phyloP scores from a whole-genome alignment of 2,797 vertebrate genomes.

The Aplochiton taeniatus region DNA sequence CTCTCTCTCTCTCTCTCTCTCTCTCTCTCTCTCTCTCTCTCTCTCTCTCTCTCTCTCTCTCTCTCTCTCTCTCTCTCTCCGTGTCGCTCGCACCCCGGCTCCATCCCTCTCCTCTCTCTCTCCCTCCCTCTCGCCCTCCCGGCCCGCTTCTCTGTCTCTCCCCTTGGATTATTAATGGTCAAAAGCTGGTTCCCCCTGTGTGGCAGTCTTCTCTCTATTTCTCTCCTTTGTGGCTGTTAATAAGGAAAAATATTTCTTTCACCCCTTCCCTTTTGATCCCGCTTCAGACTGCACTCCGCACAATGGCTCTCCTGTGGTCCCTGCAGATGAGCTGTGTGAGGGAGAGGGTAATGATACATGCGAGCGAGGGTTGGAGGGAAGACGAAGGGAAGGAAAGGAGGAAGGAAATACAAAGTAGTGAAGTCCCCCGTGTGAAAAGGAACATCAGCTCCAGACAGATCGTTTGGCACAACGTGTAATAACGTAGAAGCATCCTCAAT shows the following conservation, averaged over 20 bases:
- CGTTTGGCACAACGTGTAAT: too few species aligned
- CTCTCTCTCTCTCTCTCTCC: neutral
- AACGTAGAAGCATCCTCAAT: too few species aligned
- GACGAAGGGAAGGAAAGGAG: slow-evolving; percentile 22
- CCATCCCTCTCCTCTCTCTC: slow-evolving; percentile 17
- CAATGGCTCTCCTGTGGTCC: slow-evolving; percentile 70
- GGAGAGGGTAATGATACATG: slow-evolving; percentile 27
- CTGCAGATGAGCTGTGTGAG: slow-evolving; percentile 46
- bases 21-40: neutral
- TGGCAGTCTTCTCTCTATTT: slow-evolving; percentile 46
- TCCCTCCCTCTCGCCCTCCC: slow-evolving; percentile 6
- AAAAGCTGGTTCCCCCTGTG: slow-evolving; percentile 56
- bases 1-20: neutral
- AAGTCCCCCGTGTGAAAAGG: slow-evolving; percentile 45
- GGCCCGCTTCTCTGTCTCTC: slow-evolving; percentile 24
- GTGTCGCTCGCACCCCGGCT: neutral
- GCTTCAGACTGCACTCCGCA: slow-evolving; percentile 60
- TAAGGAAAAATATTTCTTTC: slow-evolving; percentile 70
- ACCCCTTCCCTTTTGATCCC: slow-evolving; percentile 63
- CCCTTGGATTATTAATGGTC: slow-evolving; percentile 57
- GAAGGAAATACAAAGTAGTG: slow-evolving; percentile 36
- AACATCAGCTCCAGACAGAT: slow-evolving; percentile 11
- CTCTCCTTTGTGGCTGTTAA: slow-evolving; percentile 66
- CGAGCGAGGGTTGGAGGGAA: slow-evolving; percentile 23
- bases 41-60: neutral